Conservation (phyloP, 2,888 invertebrate species). For the Pseudococcus jackbeardsleyi region DNA sequence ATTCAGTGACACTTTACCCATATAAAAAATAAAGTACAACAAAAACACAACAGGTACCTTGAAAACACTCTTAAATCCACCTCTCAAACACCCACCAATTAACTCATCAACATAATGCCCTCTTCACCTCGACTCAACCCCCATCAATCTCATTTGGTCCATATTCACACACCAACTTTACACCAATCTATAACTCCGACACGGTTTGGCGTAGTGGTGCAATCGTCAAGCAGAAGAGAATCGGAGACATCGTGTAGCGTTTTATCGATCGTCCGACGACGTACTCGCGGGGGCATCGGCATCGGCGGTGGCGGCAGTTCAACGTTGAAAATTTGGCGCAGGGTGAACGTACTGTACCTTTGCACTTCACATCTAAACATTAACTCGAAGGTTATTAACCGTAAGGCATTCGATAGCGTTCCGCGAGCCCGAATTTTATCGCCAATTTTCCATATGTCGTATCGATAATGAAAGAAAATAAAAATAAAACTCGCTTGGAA, state of each 20-base stretch:
- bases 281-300: not conserved
- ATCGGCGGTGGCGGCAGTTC: not conserved
- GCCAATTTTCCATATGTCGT: not conserved
- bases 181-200: not conserved
- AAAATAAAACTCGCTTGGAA: not conserved
- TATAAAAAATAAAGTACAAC: no score
- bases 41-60: no score
- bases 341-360: constrained; percentile 44
- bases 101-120: no score
- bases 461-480: not conserved
- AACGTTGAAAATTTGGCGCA: constrained; percentile 59
- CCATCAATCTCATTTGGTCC: no score
- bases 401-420: not conserved
- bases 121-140: no score
- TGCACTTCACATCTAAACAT: not conserved
- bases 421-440: not conserved
- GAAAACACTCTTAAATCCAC: no score
- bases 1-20: no score
- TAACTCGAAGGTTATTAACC: constrained; percentile 42
- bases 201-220: not conserved
- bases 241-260: constrained; percentile 54
- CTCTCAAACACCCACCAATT: no score
- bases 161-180: no score
- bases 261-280: constrained; percentile 57
- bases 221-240: not conserved